phyloP scores from a whole-genome alignment of 1,140 invertebrate genomes.

The Pogonognathellus flavescens region DNA sequence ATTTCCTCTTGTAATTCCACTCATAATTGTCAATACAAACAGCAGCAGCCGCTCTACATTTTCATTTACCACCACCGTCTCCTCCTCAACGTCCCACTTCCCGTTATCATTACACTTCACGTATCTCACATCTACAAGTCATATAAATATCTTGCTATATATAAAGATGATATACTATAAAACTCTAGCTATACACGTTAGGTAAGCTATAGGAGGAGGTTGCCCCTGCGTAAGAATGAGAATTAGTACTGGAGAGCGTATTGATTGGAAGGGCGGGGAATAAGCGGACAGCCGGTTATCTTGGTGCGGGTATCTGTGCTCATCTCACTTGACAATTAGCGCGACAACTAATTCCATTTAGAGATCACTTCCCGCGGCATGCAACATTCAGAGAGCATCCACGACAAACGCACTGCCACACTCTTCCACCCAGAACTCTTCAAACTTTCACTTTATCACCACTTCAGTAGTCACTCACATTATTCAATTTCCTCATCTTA shows the following conservation, averaged over 20 bases:
- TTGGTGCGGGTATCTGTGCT: not conserved
- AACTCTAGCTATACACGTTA: not conserved
- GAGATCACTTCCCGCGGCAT: constrained; percentile 1
- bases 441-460: constrained; percentile 27
- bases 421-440: constrained; percentile 1
- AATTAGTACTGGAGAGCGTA: no score
- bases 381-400: no score
- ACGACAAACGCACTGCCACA: not conserved
- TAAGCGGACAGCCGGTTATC: not conserved
- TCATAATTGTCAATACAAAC: not conserved
- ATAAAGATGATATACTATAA: no score
- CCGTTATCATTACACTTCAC: not conserved
- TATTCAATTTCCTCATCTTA: constrained; percentile 32
- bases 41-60: not conserved
- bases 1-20: constrained; percentile 30
- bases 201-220: no score
- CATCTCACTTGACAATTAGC: constrained; percentile 24
- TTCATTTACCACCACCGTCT: not conserved
- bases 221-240: no score
- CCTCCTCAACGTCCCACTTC: not conserved
- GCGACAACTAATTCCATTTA: constrained; percentile 1
- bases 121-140: not conserved
- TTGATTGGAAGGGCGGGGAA: no score
- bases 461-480: constrained; percentile 25
- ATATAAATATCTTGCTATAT: not conserved